Evolutionary conservation across 2,888 invertebrate genomes (phyloP), one percentile per base, ranked within the genome.

Genomic region (Chymomyza caudatula): DNA sequence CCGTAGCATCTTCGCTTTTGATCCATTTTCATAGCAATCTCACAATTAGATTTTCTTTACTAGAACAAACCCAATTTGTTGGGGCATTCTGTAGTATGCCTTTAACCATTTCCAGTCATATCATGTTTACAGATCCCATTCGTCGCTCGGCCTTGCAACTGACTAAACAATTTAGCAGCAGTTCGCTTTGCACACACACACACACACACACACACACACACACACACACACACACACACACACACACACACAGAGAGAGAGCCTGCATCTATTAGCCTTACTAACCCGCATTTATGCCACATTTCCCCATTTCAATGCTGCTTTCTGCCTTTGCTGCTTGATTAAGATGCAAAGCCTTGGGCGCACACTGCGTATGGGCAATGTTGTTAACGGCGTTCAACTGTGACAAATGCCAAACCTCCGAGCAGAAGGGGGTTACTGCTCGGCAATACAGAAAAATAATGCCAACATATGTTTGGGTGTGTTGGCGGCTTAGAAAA

Each of bases 361-460:
- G 47, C 47, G 47, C 47, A 17, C 47, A 47, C 17, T 47, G 29
- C 29, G 29, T 37, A 37, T 37, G 73, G 69, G 63, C 65, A 71
- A 65, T 73, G 69, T 77, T 83, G 80, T 80, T 80, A 80, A 72
- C 83, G 78, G 78, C 80, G 80, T 80, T 80, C 80, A 80, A 80
- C 80, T 80, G 83, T 83, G 83, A 80, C 80, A 80, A 80, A 80
- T 80, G 80, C 83, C 25, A n/a, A 47, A 17, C 17, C 44, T 5
- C 15, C 17, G 0, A 17, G 8, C 37, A 37, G 11, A 37, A 6
- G 37, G 5, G 5, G 11, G 37, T 37, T 37, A 37, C 37, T 11
- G 4, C 11, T 37, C 37, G 37, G 37, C 22, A 22, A 52, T 51
- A 15, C 53, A 60, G 20, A 29, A 25, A 51, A 54, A 58, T 58